A percentile compares a stretch with the other conserved stretches of the same genome.
These are phyloP conservation scores for Heliothis virescens DNA, from an alignment of 1,140 invertebrate species.

Conservation along the genomic window DNA sequence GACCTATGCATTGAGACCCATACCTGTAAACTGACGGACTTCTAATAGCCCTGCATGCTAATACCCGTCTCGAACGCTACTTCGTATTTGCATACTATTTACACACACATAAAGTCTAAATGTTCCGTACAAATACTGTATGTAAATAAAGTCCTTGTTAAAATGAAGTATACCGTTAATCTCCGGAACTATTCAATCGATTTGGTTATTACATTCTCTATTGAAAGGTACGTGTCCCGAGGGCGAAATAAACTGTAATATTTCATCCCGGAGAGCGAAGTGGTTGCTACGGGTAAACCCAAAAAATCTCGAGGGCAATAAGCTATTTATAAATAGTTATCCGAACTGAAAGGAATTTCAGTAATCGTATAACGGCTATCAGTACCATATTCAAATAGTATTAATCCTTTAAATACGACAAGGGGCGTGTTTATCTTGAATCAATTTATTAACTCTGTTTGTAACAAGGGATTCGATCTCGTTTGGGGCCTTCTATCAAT, in stretches of 20 bases:
- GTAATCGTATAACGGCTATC: constrained; percentile 34
- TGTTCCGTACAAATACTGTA: constrained; percentile 5
- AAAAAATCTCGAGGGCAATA: constrained; percentile 43
- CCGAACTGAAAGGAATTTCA: constrained; percentile 20
- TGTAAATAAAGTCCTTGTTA: constrained; percentile 7
- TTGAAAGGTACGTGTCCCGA: constrained; percentile 43
- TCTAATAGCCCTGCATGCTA: constrained; percentile 41
- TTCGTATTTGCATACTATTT: constrained; percentile 40
- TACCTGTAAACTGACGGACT: constrained; percentile 17
- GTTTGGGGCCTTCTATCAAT: constrained; percentile 61
- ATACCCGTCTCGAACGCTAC: constrained; percentile 23
- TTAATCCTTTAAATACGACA: constrained; percentile 44
- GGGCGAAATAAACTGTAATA: constrained; percentile 43
- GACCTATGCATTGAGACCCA: constrained; percentile 13
- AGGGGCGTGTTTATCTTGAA: constrained; percentile 39
- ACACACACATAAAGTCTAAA: background rate
- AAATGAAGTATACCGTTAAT: constrained; percentile 29
- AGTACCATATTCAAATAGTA: constrained; percentile 32
- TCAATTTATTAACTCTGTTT: constrained; percentile 46
- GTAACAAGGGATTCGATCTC: constrained; percentile 55
- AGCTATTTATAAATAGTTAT: constrained; percentile 44
- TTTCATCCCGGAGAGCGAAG: constrained; percentile 35
- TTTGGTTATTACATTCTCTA: constrained; percentile 39
- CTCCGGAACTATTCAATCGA: constrained; percentile 30
- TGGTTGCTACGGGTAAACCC: constrained; percentile 33